These are phyloP conservation scores for Anthopleura sola DNA, from an alignment of 64 coral and sea anemone genomes.

Conservation along the genomic window DNA sequence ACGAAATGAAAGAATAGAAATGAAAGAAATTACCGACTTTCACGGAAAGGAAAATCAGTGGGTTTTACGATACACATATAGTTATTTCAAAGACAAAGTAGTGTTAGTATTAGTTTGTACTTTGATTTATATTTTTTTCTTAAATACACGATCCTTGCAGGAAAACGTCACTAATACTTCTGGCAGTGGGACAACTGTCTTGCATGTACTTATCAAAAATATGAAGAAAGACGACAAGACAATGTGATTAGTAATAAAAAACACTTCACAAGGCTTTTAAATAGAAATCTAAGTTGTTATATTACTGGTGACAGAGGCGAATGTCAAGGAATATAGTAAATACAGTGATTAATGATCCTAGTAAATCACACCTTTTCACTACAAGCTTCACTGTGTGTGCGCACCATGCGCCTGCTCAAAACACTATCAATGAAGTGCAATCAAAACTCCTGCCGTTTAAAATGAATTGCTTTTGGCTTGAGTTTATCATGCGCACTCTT, in stretches of 20 bases:
- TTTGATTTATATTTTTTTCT: background rate
- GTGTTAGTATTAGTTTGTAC: no score
- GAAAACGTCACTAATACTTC: background rate
- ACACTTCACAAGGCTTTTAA: constrained; percentile 6
- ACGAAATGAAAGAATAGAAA: no score
- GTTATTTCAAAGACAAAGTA: no score
- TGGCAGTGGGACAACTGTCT: background rate
- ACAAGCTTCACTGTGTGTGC: background rate
- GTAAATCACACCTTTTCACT: background rate
- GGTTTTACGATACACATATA: no score
- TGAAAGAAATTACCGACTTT: no score
- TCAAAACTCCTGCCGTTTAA: background rate
- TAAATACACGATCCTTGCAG: background rate
- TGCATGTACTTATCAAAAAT: background rate
- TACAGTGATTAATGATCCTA: background rate
- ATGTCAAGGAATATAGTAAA: background rate
- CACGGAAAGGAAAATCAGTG: no score
- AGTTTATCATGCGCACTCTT: background rate
- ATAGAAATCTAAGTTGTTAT: background rate
- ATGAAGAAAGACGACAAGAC: background rate
- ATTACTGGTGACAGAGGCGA: constrained; percentile 2
- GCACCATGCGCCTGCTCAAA: background rate
- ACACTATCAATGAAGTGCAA: no score
- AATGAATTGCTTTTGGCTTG: background rate
- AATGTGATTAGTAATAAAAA: constrained; percentile 8